Conservation (phyloP, 2,797 vertebrate genomes). For the Mycteria americana region DNA sequence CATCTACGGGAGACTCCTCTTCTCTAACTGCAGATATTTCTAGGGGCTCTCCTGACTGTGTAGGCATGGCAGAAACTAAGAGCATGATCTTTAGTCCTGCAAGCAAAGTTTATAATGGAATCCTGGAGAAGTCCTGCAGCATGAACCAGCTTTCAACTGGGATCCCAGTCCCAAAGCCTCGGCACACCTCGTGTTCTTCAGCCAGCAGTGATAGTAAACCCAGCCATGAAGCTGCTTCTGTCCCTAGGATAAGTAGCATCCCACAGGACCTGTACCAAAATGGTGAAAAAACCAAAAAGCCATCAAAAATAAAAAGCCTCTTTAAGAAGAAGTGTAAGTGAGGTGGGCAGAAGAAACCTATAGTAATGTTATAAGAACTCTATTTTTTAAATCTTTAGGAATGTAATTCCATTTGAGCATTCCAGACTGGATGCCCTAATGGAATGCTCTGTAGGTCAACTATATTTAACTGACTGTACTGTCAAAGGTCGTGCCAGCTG, state of each 20-base stretch:
- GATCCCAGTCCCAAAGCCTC: conserved; percentile 79
- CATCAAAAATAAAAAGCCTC: conserved; percentile 94
- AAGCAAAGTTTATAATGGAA: conserved; percentile 91
- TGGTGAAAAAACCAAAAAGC: conserved; percentile 91
- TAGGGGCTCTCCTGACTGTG: conserved; percentile 89
- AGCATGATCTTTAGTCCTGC: conserved; percentile 86
- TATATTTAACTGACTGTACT: conserved; percentile 79
- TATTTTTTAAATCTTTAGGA: conserved; percentile 77
- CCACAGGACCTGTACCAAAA: conserved; percentile 92
- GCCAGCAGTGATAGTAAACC: conserved; percentile 84
- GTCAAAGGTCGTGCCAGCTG: conserved; percentile 69
- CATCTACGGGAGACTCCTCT: conserved; percentile 78
- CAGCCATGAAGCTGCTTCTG: conserved; percentile 75
- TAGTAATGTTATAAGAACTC: conserved; percentile 55
- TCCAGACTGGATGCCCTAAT: conserved; percentile 77
- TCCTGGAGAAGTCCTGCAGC: conserved; percentile 98
- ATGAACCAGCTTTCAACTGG: conserved; percentile 88
- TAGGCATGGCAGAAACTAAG: conserved; percentile 86
- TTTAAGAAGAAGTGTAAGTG: conserved; percentile 93
- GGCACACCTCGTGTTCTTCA: conserved; percentile 86
- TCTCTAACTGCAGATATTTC: conserved; percentile 78
- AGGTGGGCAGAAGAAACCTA: conserved; percentile 51
- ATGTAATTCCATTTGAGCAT: conserved; percentile 85
- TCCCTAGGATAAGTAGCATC: conserved; percentile 84
- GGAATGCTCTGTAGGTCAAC: conserved; percentile 78